Percentiles rank a stretch among this genome's conserved stretches.
Conservation (phyloP, 2,113 vertebrate genomes). For the Polypterus bichir region DNA sequence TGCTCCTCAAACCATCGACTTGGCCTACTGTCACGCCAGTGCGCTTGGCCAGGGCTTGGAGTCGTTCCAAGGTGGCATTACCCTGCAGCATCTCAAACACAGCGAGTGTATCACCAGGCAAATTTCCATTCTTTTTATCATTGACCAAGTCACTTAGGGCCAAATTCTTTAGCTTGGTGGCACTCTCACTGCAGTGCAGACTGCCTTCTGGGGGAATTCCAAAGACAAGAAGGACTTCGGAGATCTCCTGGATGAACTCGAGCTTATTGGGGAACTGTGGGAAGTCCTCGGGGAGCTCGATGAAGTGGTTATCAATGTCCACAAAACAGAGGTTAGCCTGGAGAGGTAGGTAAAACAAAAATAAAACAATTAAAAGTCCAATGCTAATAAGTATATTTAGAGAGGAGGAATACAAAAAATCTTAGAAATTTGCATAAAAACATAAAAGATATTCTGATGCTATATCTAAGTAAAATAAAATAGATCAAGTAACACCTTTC, state of each 20-base stretch:
- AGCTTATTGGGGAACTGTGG: slow-evolving; percentile 80
- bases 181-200: slow-evolving; percentile 44
- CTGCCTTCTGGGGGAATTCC: slow-evolving; percentile 60
- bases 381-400: not conserved
- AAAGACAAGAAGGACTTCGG: slow-evolving; percentile 69
- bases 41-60: slow-evolving; percentile 75
- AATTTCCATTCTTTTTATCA: slow-evolving; percentile 81
- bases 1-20: slow-evolving; percentile 45
- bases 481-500: too few relatives aligned
- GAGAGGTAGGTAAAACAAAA: slow-evolving; percentile 14
- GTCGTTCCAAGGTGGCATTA: slow-evolving; percentile 69
- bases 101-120: slow-evolving; percentile 61
- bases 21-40: slow-evolving; percentile 65
- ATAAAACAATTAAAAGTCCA: not conserved
- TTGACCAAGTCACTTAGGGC: slow-evolving; percentile 78
- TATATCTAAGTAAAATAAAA: too few relatives aligned
- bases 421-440: not conserved
- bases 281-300: slow-evolving; percentile 81
- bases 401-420: not conserved
- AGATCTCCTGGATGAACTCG: slow-evolving; percentile 84
- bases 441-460: too few relatives aligned
- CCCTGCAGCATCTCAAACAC: slow-evolving; percentile 72
- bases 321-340: slow-evolving; percentile 94
- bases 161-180: slow-evolving; percentile 58
- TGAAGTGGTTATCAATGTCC: slow-evolving; percentile 83